Conservation (phyloP, 2,113 vertebrate species). For the Menura novaehollandiae region DNA sequence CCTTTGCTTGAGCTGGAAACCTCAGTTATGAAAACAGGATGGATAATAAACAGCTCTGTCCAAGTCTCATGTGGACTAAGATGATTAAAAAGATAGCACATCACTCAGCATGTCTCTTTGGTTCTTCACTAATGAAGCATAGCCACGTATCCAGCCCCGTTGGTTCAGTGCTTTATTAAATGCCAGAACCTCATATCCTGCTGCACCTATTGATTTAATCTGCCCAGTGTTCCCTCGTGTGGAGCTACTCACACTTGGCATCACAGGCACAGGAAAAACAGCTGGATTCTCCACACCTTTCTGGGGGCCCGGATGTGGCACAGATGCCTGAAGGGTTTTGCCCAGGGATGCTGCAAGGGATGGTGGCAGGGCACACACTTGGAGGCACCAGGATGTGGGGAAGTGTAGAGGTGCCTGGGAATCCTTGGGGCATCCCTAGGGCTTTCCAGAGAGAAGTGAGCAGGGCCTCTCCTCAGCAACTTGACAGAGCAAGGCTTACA, state of each 20-base stretch:
- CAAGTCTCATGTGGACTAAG: neutral
- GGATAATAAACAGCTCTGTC: neutral
- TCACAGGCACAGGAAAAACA: neutral
- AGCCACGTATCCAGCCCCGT: neutral
- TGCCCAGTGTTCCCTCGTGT: neutral
- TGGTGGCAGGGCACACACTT: neutral
- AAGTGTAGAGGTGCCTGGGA: accelerated
- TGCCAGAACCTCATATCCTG: neutral
- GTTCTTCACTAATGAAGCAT: neutral
- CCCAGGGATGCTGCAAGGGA: neutral
- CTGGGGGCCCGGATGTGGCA: accelerated
- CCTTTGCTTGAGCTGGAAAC: neutral
- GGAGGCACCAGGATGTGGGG: neutral
- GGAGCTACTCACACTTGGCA: neutral
- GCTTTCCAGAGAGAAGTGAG: neutral
- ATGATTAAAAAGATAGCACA: neutral
- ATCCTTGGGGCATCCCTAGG: neutral
- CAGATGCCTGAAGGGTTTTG: neutral
- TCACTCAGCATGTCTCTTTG: neutral
- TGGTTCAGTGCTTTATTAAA: neutral
- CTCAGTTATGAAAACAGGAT: neutral
- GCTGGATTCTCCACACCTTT: neutral
- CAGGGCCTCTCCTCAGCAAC: neutral
- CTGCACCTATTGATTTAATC: neutral
- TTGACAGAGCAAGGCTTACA: neutral